Conservation (phyloP, 2,888 invertebrate genomes). For the Eristalis intricaria region DNA sequence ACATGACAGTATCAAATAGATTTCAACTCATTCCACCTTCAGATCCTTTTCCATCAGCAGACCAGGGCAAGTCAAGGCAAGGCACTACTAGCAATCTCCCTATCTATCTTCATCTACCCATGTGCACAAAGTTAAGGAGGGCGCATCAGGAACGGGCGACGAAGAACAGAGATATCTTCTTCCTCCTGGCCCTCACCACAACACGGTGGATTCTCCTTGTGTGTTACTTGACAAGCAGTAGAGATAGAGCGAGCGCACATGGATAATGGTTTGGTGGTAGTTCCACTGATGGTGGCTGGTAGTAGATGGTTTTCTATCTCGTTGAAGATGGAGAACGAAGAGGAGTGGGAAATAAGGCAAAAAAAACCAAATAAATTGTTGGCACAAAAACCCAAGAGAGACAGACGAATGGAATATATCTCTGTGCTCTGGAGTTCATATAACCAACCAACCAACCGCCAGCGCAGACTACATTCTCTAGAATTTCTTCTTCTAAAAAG, state of each 20-base stretch:
- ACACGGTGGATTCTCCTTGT: constrained; percentile 50
- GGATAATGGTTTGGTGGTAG: constrained; percentile 1
- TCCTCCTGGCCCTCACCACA: constrained; percentile 30
- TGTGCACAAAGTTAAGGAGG: constrained; percentile 1
- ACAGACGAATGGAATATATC: constrained; percentile 52
- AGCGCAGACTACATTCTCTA: not conserved
- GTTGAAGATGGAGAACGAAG: constrained; percentile 16
- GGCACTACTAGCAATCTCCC: constrained; percentile 2
- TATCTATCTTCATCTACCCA: constrained; percentile 39
- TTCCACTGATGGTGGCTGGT: constrained; percentile 5
- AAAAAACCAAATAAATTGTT: constrained; percentile 47
- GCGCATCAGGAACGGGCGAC: not conserved
- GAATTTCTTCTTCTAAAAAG: constrained; percentile 53
- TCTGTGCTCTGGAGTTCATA: constrained; percentile 21
- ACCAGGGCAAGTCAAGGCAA: not conserved
- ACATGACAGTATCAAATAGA: constrained; percentile 62
- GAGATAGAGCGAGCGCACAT: not conserved
- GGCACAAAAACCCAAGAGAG: constrained; percentile 56
- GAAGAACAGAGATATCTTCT: constrained; percentile 50
- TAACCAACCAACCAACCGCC: constrained; percentile 5
- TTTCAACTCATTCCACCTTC: constrained; percentile 36
- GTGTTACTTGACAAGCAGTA: constrained; percentile 8
- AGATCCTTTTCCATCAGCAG: constrained; percentile 6
- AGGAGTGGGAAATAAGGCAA: not conserved
- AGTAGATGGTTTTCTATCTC: constrained; percentile 48